phyloP scores from a whole-genome alignment of 2,113 vertebrate genomes.

The Fregetta grallaria region DNA sequence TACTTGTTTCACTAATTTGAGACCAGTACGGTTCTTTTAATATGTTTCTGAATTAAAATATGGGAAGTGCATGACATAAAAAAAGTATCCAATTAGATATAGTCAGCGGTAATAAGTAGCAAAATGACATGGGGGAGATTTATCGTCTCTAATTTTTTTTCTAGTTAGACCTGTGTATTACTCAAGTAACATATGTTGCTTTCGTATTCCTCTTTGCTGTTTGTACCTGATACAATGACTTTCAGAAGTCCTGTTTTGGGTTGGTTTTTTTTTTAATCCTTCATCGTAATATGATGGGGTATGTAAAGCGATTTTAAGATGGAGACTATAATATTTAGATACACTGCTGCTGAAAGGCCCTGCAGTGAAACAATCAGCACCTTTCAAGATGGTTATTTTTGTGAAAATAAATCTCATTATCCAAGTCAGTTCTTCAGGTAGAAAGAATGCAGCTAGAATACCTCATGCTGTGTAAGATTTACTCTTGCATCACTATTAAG shows the following conservation, averaged over 20 bases:
- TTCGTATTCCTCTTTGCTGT: not conserved
- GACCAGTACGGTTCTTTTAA: not conserved
- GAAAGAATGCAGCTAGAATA: not conserved
- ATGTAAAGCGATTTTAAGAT: not conserved
- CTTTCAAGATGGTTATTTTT: not conserved
- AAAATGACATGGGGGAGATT: not conserved
- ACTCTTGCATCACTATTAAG: not conserved
- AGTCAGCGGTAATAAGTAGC: not conserved
- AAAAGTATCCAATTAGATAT: not conserved
- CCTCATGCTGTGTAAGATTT: rapidly evolving
- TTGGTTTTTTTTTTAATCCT: not conserved
- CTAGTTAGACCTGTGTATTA: not conserved
- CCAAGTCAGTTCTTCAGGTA: not conserved
- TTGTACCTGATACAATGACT: not conserved
- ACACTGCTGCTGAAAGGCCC: not conserved
- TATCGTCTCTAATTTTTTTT: not conserved
- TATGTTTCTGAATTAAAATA: not conserved
- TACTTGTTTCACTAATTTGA: not conserved
- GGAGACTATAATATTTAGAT: not conserved
- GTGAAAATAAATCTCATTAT: not conserved
- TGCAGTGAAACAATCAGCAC: not conserved
- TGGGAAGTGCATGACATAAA: not conserved
- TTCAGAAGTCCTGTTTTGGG: not conserved
- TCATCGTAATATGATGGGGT: not conserved
- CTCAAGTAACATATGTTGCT: not conserved